Evolutionary conservation across 2,113 vertebrate genomes (phyloP).

Genomic region (Oryzias melastigma): DNA sequence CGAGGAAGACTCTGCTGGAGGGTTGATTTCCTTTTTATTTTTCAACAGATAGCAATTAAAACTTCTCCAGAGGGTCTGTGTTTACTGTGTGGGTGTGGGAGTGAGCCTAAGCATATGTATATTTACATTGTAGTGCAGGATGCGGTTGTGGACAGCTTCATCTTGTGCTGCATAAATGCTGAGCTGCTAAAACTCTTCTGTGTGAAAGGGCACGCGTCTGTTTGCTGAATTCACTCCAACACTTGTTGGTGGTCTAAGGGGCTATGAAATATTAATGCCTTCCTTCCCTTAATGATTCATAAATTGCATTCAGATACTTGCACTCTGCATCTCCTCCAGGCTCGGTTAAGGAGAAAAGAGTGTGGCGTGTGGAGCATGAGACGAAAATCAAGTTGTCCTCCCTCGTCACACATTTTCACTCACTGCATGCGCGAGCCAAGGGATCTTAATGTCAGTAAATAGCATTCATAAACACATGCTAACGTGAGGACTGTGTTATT

Average conservation of each 20-base stretch:
- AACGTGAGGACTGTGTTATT: constrained; percentile 29
- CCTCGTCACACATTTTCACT: constrained; percentile 35
- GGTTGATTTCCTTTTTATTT: constrained; percentile 50
- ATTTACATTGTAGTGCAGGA: constrained; percentile 41
- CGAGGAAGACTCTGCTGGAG: constrained; percentile 34
- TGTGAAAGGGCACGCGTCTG: constrained; percentile 24
- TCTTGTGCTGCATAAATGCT: constrained; percentile 37
- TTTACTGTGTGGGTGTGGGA: constrained; percentile 20
- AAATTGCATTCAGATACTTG: constrained; percentile 73
- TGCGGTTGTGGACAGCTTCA: constrained; percentile 29
- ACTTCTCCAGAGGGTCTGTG: constrained; percentile 41
- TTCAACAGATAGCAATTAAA: constrained; percentile 71
- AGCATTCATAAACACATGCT: constrained; percentile 60
- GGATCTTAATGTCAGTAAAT: constrained; percentile 69
- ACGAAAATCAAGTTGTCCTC: constrained; percentile 46
- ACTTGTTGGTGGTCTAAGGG: constrained; percentile 69
- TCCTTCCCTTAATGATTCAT: constrained; percentile 75
- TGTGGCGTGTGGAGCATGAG: constrained; percentile 21
- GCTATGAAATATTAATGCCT: constrained; percentile 74
- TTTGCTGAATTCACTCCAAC: constrained; percentile 62
- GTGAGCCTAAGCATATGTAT: constrained; percentile 31
- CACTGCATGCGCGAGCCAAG: constrained; percentile 35
- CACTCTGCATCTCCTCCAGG: constrained; percentile 55
- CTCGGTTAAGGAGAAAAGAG: constrained; percentile 43
- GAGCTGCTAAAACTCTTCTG: constrained; percentile 11